phyloP scores from a whole-genome alignment of 1,140 invertebrate genomes.

The Arctopsyche grandis region DNA sequence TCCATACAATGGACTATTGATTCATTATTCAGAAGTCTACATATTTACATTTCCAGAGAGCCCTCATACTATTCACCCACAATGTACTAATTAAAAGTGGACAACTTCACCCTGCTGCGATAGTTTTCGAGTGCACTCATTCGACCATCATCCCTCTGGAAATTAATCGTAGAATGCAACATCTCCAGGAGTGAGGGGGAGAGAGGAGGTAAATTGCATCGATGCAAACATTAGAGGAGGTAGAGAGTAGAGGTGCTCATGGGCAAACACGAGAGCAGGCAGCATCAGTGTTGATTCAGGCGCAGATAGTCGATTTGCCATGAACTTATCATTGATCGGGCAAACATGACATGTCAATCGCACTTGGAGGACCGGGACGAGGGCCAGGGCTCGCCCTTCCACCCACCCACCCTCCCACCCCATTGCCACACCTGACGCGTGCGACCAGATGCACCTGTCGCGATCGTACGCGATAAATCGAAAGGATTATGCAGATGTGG shows the following conservation, averaged over 20 bases:
- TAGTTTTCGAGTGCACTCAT: too few species aligned
- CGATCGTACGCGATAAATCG: constrained; percentile 34
- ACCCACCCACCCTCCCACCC: too few species aligned
- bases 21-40: too few species aligned
- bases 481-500: constrained; percentile 38
- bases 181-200: background rate
- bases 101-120: too few species aligned
- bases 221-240: background rate
- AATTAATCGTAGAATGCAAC: too few species aligned
- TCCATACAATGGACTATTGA: too few species aligned
- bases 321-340: constrained; percentile 57
- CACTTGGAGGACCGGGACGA: constrained; percentile 1
- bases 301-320: constrained; percentile 55
- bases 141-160: too few species aligned
- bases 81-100: too few species aligned
- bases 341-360: constrained; percentile 58
- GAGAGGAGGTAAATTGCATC: background rate
- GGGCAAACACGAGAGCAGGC: constrained; percentile 23
- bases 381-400: too few species aligned
- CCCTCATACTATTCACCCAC: too few species aligned
- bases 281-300: constrained; percentile 53
- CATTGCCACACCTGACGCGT: background rate
- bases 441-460: background rate
- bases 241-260: background rate
- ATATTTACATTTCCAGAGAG: too few species aligned